phyloP scores from a whole-genome alignment of 2,888 invertebrate genomes.

The Microplitis manilae region DNA sequence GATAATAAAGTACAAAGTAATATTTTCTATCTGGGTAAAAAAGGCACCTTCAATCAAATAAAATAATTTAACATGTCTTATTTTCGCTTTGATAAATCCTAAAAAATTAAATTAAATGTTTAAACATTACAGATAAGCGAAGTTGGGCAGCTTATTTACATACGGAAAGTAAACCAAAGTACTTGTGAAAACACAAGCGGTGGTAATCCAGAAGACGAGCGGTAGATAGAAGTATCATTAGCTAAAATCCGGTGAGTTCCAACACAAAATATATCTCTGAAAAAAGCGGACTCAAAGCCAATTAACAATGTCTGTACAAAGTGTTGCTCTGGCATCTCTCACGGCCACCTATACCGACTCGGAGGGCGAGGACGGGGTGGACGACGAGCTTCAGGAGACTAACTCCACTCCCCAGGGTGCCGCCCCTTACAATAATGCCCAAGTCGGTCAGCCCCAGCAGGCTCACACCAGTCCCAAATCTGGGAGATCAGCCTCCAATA shows the following conservation, averaged over 20 bases:
- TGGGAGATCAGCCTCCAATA: slow-evolving; percentile 65
- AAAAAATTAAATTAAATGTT: too few species aligned
- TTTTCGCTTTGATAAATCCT: too few species aligned
- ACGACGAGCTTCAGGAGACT: slow-evolving; percentile 76
- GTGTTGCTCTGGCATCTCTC: slow-evolving; percentile 83
- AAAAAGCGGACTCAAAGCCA: slow-evolving; percentile 69
- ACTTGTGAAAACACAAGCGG: not conserved
- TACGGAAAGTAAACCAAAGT: too few species aligned
- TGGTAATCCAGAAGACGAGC: not conserved
- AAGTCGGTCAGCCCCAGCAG: slow-evolving; percentile 60
- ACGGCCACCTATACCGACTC: slow-evolving; percentile 94
- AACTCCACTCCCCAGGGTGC: slow-evolving; percentile 65
- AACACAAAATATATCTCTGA: slow-evolving; percentile 70
- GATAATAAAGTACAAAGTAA: too few species aligned
- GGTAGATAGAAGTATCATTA: not conserved
- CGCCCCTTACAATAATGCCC: slow-evolving; percentile 62
- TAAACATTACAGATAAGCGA: too few species aligned
- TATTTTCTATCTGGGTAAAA: too few species aligned
- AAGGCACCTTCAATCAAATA: too few species aligned
- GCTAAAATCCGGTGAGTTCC: slow-evolving; percentile 66
- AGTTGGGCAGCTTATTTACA: too few species aligned
- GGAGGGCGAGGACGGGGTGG: slow-evolving; percentile 87
- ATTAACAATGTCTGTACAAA: slow-evolving; percentile 72
- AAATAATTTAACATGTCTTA: too few species aligned
- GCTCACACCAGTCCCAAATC: slow-evolving; percentile 65